A percentile compares a stretch with the other conserved stretches of the same genome.
Evolutionary conservation across 1,140 invertebrate genomes (phyloP).

Genomic region (Probaryconus sp.): DNA sequence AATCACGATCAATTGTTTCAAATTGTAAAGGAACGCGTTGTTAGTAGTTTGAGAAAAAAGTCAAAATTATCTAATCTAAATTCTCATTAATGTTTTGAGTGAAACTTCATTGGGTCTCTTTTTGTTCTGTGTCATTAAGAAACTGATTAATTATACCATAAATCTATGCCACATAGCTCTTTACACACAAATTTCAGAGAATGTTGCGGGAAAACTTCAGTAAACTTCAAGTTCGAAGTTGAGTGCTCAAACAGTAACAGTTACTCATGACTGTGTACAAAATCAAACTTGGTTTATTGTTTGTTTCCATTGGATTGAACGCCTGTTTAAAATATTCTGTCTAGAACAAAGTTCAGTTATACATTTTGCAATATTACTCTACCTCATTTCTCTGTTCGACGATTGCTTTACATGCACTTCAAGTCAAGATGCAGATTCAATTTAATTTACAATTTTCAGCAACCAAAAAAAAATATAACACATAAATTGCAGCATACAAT

Average conservation of each 20-base stretch:
- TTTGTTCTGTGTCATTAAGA: neutral
- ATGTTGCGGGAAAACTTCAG: neutral
- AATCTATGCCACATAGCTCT: neutral
- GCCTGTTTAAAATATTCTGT: neutral
- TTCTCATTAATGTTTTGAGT: no score
- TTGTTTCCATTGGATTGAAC: neutral
- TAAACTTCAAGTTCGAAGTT: neutral
- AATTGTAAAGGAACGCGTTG: no score
- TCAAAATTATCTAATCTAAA: no score
- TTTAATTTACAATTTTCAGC: no score
- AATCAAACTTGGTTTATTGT: constrained; percentile 17
- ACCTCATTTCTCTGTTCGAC: no score
- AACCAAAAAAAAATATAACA: no score
- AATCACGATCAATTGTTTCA: no score
- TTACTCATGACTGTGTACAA: constrained; percentile 3
- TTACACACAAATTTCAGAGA: constrained; percentile 4
- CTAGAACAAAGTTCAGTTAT: neutral
- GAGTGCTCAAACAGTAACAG: constrained; percentile 1
- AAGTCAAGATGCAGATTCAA: no score
- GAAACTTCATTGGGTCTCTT: neutral
- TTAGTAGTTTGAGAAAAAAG: no score
- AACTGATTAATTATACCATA: neutral
- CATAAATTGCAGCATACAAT: no score
- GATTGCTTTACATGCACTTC: no score
- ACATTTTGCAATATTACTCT: neutral